A percentile compares a stretch with the other conserved stretches of the same genome.
Evolutionary conservation across 2,888 invertebrate genomes (phyloP).

Genomic region (Acleris laterana): DNA sequence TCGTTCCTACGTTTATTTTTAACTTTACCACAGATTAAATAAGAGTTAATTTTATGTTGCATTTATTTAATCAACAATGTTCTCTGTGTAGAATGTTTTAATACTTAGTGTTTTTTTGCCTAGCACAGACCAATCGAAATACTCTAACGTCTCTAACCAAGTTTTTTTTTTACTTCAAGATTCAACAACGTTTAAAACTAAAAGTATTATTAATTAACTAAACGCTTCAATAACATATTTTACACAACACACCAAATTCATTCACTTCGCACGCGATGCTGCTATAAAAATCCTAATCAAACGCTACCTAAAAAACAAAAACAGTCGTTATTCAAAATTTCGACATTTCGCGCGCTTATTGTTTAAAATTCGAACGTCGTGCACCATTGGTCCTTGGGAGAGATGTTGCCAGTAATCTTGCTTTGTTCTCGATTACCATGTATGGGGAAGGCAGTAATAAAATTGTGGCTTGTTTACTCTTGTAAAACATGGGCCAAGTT

Average conservation of each 20-base stretch:
- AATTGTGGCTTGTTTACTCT: constrained; percentile 5
- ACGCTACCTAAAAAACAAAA: constrained; percentile 23
- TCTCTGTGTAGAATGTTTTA: no score
- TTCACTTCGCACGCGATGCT: constrained; percentile 6
- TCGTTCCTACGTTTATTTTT: no score
- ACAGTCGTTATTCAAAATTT: constrained; percentile 41
- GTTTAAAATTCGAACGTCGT: constrained; percentile 51
- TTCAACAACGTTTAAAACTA: neutral
- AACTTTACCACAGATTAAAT: no score
- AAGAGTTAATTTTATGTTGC: no score
- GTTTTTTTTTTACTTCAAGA: no score
- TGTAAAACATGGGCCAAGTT: constrained; percentile 15
- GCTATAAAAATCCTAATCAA: constrained; percentile 31
- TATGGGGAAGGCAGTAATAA: constrained; percentile 37
- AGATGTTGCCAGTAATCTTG: constrained; percentile 43
- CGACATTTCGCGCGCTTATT: constrained; percentile 46
- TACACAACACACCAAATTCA: neutral
- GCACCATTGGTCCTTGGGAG: constrained; percentile 51
- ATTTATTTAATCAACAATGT: no score
- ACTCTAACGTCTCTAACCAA: no score
- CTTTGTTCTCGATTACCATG: constrained; percentile 42
- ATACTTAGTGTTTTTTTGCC: no score
- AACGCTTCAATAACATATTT: neutral
- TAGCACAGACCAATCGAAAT: no score
- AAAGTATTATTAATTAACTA: neutral